phyloP scores from a whole-genome alignment of 2,113 vertebrate genomes.

The Silurus meridionalis region DNA sequence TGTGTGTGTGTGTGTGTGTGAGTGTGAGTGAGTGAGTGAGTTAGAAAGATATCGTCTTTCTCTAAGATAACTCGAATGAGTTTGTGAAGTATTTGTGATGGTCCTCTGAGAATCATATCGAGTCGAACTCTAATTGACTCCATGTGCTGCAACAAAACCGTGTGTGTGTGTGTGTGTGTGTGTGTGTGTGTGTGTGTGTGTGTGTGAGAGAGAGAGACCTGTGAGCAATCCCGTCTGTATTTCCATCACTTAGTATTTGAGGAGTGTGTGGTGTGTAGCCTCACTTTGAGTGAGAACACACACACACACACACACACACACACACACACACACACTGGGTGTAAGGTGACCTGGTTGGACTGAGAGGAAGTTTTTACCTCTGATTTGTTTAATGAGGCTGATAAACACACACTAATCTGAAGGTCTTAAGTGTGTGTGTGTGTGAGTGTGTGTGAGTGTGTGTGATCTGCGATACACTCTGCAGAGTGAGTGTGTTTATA shows the following conservation, averaged over 20 bases:
- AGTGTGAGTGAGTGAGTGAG: background rate
- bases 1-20: slow-evolving; percentile 26
- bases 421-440: background rate
- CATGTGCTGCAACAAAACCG: slow-evolving; percentile 12
- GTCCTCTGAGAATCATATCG: slow-evolving; percentile 21
- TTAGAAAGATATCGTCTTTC: background rate
- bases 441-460: background rate
- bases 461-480: background rate
- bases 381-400: background rate
- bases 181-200: slow-evolving; percentile 22
- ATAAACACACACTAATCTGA: background rate
- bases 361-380: slow-evolving; percentile 1
- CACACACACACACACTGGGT: background rate
- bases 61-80: background rate
- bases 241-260: slow-evolving; percentile 2
- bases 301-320: background rate
- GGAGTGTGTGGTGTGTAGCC: background rate
- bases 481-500: background rate
- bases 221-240: slow-evolving; percentile 2
- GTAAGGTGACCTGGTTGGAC: slow-evolving; percentile 4
- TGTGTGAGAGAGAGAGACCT: background rate
- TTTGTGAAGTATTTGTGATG: slow-evolving; percentile 37
- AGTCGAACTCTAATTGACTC: slow-evolving; percentile 29
- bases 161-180: slow-evolving; percentile 24
- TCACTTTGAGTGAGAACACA: background rate